Evolutionary conservation across 1,140 invertebrate genomes (phyloP).

Genomic region (Trichonephila inaurata): DNA sequence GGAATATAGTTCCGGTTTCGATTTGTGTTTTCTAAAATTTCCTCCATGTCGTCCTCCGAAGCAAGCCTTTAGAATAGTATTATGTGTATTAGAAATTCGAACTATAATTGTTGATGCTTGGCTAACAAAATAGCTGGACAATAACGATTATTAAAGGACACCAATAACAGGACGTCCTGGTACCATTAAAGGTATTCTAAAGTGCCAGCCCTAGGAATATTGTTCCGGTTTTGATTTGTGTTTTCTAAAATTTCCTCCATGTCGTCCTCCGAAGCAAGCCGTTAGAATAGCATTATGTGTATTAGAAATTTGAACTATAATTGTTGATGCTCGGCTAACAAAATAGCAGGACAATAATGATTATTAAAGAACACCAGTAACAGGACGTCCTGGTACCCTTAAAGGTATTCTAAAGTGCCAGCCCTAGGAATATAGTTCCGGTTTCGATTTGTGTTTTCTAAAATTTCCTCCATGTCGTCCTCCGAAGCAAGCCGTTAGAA

Average conservation of each 20-base stretch:
- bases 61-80: background rate
- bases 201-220: no score
- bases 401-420: background rate
- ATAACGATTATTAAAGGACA: constrained; percentile 7
- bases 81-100: background rate
- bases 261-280: background rate
- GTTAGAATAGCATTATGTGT: background rate
- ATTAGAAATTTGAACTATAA: background rate
- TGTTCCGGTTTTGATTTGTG: no score
- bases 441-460: no score
- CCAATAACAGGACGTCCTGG: no score
- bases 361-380: background rate
- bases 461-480: background rate
- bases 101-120: background rate
- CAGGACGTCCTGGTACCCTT: no score
- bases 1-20: no score
- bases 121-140: background rate
- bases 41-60: background rate
- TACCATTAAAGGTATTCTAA: background rate
- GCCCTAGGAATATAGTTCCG: no score
- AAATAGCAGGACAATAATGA: background rate
- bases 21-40: no score
- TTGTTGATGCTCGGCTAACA: background rate
- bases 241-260: background rate
- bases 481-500: background rate